Percentiles rank a stretch among this genome's conserved stretches.
Evolutionary conservation across 1,140 invertebrate species (phyloP).

Genomic region (Phocides pigmalion): DNA sequence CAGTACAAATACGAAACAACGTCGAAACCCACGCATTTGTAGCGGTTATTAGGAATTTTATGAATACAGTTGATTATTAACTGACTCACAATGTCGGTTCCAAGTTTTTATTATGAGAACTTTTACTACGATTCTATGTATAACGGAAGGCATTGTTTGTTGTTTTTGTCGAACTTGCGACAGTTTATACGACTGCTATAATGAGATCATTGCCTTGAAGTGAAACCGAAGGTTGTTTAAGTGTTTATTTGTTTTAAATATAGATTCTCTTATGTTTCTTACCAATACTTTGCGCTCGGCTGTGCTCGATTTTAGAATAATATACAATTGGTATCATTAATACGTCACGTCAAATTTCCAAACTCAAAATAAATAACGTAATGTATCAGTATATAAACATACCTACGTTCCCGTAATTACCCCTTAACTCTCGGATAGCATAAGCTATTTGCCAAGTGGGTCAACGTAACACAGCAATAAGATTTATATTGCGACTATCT

Average conservation of each 20-base stretch:
- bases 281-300: too few species aligned
- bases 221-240: conserved; percentile 28
- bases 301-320: too few species aligned
- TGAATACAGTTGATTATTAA: conserved; percentile 42
- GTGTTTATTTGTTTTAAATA: neutral
- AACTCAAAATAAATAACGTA: too few species aligned
- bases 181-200: conserved; percentile 21
- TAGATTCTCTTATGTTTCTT: too few species aligned
- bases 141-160: conserved; percentile 33
- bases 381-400: too few species aligned
- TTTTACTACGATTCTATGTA: conserved; percentile 29
- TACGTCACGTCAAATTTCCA: too few species aligned
- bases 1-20: conserved; percentile 3
- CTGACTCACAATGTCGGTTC: conserved; percentile 35
- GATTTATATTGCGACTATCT: too few species aligned
- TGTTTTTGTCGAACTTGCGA: conserved; percentile 21
- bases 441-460: too few species aligned
- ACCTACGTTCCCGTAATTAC: too few species aligned
- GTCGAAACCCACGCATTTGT: conserved; percentile 38
- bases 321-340: too few species aligned
- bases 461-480: too few species aligned
- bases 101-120: conserved; percentile 31
- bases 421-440: too few species aligned
- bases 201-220: conserved; percentile 26
- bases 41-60: conserved; percentile 37